phyloP scores from a whole-genome alignment of 2,113 vertebrate genomes.

The Myrmecobius fasciatus region DNA sequence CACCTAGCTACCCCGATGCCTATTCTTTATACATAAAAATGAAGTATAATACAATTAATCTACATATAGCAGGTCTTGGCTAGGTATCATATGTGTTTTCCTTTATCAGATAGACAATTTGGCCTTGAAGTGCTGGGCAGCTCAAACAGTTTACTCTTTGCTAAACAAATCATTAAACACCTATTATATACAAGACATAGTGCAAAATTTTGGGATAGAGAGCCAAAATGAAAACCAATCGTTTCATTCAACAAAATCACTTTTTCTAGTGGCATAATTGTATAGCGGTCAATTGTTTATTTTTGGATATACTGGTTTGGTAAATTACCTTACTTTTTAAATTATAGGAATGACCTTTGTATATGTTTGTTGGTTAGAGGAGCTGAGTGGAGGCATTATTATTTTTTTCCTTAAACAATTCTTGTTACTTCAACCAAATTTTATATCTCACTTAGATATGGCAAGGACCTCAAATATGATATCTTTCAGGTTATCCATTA shows the following conservation, averaged over 20 bases:
- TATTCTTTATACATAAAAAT: background rate
- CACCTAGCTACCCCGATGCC: too few relatives aligned
- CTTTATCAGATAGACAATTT: background rate
- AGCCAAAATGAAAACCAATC: background rate
- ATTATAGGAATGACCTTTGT: background rate
- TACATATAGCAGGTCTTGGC: background rate
- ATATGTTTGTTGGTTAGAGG: background rate
- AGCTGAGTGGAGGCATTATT: background rate
- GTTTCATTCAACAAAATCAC: background rate
- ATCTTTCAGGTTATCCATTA: constrained; percentile 7
- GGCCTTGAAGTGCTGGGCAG: background rate
- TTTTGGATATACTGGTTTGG: constrained; percentile 28
- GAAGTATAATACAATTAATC: background rate
- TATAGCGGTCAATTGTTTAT: background rate
- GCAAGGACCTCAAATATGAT: background rate
- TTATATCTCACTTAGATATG: background rate
- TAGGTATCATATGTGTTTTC: background rate
- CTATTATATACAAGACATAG: background rate
- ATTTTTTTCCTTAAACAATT: background rate
- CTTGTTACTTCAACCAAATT: background rate
- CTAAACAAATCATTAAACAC: background rate
- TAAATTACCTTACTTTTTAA: background rate
- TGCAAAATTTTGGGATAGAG: background rate
- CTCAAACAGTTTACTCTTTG: background rate
- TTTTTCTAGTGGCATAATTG: background rate